Evolutionary conservation across 2,113 vertebrate genomes (phyloP).

Genomic region (Morone chrysops): DNA sequence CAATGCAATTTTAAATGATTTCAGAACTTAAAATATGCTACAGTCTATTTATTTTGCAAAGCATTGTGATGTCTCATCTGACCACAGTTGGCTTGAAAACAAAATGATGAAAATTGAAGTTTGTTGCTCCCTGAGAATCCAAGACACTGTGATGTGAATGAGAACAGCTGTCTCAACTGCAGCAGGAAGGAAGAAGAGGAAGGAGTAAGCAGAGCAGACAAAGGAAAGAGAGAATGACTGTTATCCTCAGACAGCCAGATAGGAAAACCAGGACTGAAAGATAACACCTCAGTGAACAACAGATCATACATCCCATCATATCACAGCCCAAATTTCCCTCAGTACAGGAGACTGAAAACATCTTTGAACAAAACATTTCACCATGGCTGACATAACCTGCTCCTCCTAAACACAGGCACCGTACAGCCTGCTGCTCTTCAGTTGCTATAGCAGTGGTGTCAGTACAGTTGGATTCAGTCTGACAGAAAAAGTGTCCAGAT

Average conservation of each 20-base stretch:
- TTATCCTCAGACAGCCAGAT: neutral
- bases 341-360: constrained; percentile 17
- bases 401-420: neutral
- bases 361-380: constrained; percentile 32
- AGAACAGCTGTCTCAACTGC: neutral
- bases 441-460: constrained; percentile 13
- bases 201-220: neutral
- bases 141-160: neutral
- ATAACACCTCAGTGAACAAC: constrained; percentile 17
- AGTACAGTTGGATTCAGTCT: neutral
- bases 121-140: neutral
- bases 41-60: neutral
- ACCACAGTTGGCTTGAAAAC: neutral
- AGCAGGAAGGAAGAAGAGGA: neutral
- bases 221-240: neutral
- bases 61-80: neutral
- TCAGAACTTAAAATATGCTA: neutral
- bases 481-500: neutral
- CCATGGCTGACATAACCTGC: neutral
- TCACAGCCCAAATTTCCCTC: constrained; percentile 17
- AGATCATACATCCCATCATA: constrained; percentile 17
- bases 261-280: constrained; percentile 14
- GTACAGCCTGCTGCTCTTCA: neutral
- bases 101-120: neutral
- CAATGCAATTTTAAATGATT: neutral